Evolutionary conservation across 2,113 vertebrate genomes (phyloP).

Genomic region (Eulemur rufifrons): DNA sequence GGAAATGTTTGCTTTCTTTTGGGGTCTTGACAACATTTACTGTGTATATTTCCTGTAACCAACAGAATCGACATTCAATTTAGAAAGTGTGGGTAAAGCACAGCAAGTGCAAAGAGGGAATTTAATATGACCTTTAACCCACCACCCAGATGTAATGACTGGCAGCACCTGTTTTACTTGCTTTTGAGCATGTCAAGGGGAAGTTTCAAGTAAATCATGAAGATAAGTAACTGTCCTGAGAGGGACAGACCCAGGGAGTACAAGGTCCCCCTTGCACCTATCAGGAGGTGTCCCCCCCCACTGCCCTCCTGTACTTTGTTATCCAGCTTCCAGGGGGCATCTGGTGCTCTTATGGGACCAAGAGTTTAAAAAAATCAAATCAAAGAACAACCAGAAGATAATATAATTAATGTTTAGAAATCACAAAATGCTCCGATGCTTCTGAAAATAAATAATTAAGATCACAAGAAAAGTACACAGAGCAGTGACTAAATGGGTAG

Average conservation of each 20-base stretch:
- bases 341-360: neutral
- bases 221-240: neutral
- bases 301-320: neutral
- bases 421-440: neutral
- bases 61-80: neutral
- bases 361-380: neutral
- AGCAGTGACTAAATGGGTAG: neutral
- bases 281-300: neutral
- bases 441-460: neutral
- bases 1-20: neutral
- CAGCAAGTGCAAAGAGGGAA: neutral
- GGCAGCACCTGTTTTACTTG: neutral
- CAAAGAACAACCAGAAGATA: neutral
- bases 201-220: neutral
- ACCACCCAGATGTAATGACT: neutral
- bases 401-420: neutral
- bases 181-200: neutral
- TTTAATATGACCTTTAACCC: neutral
- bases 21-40: neutral
- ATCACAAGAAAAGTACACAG: neutral
- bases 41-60: neutral
- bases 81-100: conserved; percentile 28
- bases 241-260: neutral
- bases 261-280: no score
- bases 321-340: neutral